Evolutionary conservation across 2,113 vertebrate genomes (phyloP).

Genomic region (Glaucomys volans): DNA sequence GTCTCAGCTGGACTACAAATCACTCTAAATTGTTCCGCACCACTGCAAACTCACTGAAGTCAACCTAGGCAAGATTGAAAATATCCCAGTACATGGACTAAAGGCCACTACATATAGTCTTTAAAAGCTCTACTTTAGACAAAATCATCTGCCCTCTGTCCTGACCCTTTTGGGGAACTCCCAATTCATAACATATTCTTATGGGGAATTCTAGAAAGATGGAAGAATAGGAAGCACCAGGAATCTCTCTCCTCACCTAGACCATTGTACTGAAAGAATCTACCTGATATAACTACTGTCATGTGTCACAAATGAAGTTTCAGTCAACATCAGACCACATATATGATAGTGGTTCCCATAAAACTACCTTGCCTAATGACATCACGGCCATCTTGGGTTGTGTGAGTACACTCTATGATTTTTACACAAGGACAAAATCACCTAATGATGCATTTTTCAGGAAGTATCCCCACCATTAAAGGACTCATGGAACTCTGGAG

Average conservation of each 20-base stretch:
- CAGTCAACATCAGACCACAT: neutral
- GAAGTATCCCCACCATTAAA: neutral
- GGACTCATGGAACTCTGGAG: neutral
- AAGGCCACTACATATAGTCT: neutral
- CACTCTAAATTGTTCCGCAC: neutral
- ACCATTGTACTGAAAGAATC: neutral
- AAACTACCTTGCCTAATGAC: neutral
- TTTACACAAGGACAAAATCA: neutral
- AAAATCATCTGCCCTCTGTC: neutral
- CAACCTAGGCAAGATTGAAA: neutral
- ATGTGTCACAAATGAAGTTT: neutral
- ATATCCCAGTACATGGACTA: neutral
- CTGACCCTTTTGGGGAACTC: neutral
- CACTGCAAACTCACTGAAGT: neutral
- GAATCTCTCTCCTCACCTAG: neutral
- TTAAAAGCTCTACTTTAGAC: neutral
- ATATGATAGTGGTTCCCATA: neutral
- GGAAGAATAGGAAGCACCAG: neutral
- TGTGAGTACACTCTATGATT: neutral
- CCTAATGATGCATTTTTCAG: neutral
- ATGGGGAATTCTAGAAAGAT: neutral
- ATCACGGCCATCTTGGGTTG: neutral
- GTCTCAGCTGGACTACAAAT: neutral
- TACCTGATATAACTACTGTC: neutral
- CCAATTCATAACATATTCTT: conserved; percentile 19